Evolutionary conservation across 2,888 invertebrate species (phyloP), one percentile per base, ranked within the genome.

Genomic region (Hesperia comma): DNA sequence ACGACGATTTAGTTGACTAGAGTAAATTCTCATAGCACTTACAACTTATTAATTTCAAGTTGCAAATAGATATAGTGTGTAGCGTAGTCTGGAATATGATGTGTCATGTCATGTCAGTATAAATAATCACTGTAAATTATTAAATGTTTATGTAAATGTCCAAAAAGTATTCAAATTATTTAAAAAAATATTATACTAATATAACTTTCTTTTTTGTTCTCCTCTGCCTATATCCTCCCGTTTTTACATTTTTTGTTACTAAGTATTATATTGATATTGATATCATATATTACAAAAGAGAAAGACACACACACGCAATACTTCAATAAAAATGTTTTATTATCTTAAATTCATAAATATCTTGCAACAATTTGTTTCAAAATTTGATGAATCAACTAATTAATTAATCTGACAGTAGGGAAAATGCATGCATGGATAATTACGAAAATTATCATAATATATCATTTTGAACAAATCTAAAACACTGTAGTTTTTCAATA

Each of bases 101-200:
- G 87, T 89, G 86, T 90, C 90, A 88, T 87, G 88, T 92, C 92
- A 91, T 91, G 90, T 92, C 90, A 88, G 83, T 92, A 92, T 92
- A 92, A 92, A 91, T 91, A 90, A 89, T 91, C 92, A 90, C 86
- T 92, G 92, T 92, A 92, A 91, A 92, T 92, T 92, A 92, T 92
- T 92, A 92, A 92, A 92, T 92, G 92, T 92, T 92, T 92, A 92
- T 92, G 92, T 92, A 92, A 92, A 92, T 92, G 91, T 92, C 92
- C 92, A 92, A 92, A 92, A 92, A 92, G 92, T 92, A 92, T 92
- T 92, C 90, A 92, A 92, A 92, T 92, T 92, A 92, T 92, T 92
- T 92, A 92, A 92, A 92, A 88, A 88, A 79, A 85, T 84, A 92
- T 88, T 88, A 89, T 88, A 91, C 85, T 86, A 87, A 86, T 87